Percentiles rank a stretch among this genome's conserved stretches.
Conservation (phyloP, 2,113 vertebrate genomes). For the Choloepus hoffmanni region DNA sequence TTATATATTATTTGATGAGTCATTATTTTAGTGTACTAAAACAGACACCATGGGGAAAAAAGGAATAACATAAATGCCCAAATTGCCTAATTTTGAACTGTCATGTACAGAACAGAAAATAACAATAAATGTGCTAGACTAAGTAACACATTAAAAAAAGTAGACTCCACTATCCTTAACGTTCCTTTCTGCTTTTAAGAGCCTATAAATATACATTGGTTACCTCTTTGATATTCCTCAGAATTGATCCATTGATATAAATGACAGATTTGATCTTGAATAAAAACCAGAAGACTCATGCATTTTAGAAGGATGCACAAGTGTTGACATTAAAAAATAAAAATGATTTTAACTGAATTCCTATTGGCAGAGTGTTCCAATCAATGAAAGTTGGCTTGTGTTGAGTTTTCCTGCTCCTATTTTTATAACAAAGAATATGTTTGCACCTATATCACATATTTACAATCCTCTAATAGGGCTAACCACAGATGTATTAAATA, state of each 20-base stretch:
- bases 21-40: not conserved
- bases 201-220: not conserved
- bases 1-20: conserved; percentile 27
- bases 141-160: conserved; percentile 25
- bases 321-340: not conserved
- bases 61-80: conserved; percentile 25
- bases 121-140: not conserved
- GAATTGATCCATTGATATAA: conserved; percentile 1
- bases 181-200: not conserved
- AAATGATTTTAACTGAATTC: not conserved
- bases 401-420: not conserved
- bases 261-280: not conserved
- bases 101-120: conserved; percentile 8
- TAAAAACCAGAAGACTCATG: not conserved
- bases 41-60: not conserved
- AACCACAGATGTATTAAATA: conserved; percentile 23
- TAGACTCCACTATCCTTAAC: not conserved
- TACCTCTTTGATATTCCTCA: not conserved
- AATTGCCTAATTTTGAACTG: not conserved
- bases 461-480: not conserved
- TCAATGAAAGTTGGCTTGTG: not conserved
- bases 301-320: not conserved
- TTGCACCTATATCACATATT: not conserved
- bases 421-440: conserved; percentile 2
- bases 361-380: not conserved